Conservation (phyloP, 2,797 vertebrate species). For the Pampus argenteus region DNA sequence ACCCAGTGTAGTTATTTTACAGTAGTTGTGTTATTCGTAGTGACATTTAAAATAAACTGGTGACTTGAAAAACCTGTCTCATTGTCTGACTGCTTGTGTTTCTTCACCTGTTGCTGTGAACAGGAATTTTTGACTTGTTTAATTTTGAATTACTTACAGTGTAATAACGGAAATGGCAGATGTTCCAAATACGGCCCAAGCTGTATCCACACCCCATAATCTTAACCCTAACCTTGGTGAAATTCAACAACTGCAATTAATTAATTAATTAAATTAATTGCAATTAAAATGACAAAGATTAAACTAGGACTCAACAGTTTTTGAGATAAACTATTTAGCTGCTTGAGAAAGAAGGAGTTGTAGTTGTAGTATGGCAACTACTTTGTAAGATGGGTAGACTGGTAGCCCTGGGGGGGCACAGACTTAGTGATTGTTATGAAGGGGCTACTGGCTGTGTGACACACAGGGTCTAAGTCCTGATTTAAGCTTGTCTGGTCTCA, state of each 20-base stretch:
- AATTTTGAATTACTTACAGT: neutral
- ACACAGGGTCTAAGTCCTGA: slow-evolving; percentile 74
- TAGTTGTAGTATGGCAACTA: slow-evolving; percentile 35
- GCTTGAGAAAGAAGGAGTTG: slow-evolving; percentile 27
- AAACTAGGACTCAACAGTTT: neutral
- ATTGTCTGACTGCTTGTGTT: neutral
- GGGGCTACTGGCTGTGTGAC: slow-evolving; percentile 73
- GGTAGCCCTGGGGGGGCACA: slow-evolving; percentile 48
- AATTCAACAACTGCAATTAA: no score
- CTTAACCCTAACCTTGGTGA: neutral
- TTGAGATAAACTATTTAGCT: slow-evolving; percentile 10
- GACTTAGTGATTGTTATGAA: slow-evolving; percentile 73
- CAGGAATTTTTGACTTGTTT: neutral
- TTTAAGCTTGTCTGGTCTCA: slow-evolving; percentile 75
- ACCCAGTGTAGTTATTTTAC: no score
- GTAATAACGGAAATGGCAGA: neutral
- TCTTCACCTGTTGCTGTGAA: neutral
- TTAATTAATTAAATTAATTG: no score
- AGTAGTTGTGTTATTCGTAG: no score
- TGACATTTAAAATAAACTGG: no score
- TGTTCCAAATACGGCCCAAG: neutral
- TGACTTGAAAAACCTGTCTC: neutral
- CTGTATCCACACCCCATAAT: neutral
- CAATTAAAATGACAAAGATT: slow-evolving; percentile 14
- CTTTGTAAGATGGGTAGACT: slow-evolving; percentile 56